These are phyloP conservation scores for Acanthis flammea DNA, from an alignment of 2,797 vertebrate species.

Conservation along the genomic window DNA sequence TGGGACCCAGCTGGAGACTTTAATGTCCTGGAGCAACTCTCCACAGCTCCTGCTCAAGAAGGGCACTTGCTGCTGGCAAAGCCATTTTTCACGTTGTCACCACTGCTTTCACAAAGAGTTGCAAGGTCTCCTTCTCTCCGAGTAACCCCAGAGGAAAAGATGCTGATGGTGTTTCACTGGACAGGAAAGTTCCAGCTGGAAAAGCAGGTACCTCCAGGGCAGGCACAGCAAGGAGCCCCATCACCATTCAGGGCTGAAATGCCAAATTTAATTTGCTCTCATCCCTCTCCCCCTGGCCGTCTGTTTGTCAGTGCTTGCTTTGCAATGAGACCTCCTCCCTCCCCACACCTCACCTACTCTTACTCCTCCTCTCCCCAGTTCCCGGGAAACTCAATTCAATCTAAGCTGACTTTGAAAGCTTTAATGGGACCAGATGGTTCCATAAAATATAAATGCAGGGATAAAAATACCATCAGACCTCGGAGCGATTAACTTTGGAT, in stretches of 20 bases:
- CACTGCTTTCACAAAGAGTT: conserved; percentile 5
- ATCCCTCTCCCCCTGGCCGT: neutral
- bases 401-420: conserved; percentile 51
- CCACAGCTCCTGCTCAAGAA: neutral
- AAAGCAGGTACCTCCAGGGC: neutral
- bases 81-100: conserved; percentile 55
- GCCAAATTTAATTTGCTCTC: neutral
- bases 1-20: neutral
- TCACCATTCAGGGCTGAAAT: neutral
- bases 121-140: neutral
- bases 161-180: neutral
- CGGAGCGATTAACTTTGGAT: conserved; percentile 64
- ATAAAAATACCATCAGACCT: conserved; percentile 63
- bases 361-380: neutral
- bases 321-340: neutral
- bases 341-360: neutral
- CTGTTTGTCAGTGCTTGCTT: neutral
- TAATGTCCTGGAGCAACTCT: conserved; percentile 13
- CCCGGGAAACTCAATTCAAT: conserved; percentile 32
- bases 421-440: conserved; percentile 71
- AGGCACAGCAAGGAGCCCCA: neutral
- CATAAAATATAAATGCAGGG: conserved; percentile 70
- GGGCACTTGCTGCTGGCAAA: conserved; percentile 26
- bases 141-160: conserved; percentile 19
- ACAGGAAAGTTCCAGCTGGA: neutral